A percentile compares a stretch with the other conserved stretches of the same genome.
phyloP scores from a whole-genome alignment of 2,797 vertebrate genomes.

The Anguilla megastoma region DNA sequence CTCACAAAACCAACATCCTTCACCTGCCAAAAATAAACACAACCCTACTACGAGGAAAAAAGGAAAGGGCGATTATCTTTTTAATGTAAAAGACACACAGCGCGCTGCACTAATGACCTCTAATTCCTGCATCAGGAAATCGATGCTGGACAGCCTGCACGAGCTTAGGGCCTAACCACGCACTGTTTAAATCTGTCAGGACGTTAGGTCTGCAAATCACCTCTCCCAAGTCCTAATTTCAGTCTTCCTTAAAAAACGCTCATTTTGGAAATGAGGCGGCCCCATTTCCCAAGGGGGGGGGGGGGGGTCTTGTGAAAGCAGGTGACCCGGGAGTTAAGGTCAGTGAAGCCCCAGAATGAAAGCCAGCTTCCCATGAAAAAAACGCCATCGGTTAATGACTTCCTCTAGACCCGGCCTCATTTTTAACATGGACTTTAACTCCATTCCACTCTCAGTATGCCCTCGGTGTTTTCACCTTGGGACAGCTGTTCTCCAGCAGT shows the following conservation, averaged over 20 bases:
- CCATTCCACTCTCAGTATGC: neutral
- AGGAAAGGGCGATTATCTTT: neutral
- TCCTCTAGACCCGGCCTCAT: neutral
- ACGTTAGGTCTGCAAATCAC: neutral
- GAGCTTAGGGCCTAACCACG: neutral
- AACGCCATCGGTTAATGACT: neutral
- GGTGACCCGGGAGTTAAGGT: neutral
- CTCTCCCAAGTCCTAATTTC: neutral
- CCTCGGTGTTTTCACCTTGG: neutral
- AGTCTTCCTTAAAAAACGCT: neutral
- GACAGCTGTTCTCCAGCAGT: neutral
- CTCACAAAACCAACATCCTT: neutral
- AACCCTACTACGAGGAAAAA: neutral
- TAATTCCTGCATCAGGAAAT: neutral
- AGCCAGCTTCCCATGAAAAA: neutral
- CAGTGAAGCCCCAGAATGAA: neutral
- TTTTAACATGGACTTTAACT: neutral
- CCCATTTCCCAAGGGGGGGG: neutral
- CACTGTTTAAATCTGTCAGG: neutral
- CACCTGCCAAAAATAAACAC: neutral
- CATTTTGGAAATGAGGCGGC: slow-evolving; percentile 8
- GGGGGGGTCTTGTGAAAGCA: neutral
- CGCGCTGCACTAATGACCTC: neutral
- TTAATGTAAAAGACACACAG: neutral
- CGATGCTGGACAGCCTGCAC: neutral